Evolutionary conservation across 1,140 invertebrate species (phyloP), one percentile per base, ranked within the genome.

Genomic region (Mizuhopecten yessoensis): DNA sequence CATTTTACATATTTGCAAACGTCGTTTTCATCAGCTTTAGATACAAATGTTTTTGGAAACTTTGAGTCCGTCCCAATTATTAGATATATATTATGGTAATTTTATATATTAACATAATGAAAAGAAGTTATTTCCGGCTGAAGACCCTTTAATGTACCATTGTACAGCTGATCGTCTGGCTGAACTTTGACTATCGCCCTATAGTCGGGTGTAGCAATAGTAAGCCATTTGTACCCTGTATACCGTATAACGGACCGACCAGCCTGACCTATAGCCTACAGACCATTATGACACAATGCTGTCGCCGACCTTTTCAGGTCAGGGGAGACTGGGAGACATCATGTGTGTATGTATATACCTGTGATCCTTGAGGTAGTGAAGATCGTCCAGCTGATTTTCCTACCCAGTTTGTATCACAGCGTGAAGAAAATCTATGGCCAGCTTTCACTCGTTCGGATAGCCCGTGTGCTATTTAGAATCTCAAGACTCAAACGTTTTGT

Each of bases 251-350:
- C 57, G 57, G 57, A 2, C 9, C 57, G 57, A 17, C 29, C 29
- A 11, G 23, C 3, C 23, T 75, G 57, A n/a, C 57, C 23, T 75
- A 75, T 75, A 75, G 57, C 57, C 57, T 75, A 7, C 23, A 75
- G 57, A 13, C n/a, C 5, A 75, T 3, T 5, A 17, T 75, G 57
- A 75, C 57, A 75, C 57, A 75, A 75, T 75, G 29, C 57, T 75
- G 57, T 75, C n/a, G 57, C 57, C 57, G 57, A 75, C 57, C 57
- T 75, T 13, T 75, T 75, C 57, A 29, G 57, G 57, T 75, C 57
- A 75, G 57, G 57, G n/a, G 57, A 75, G n/a, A 29, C 57, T 75
- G n/a, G 57, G 1, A 75, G 23, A 75, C 57, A 75, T 75, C 57
- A 29, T 75, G 57, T 75, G 20, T 15, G 20, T 49, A 15, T 49